phyloP scores from a whole-genome alignment of 1,140 invertebrate species.

The Gonatopus flavifemur region DNA sequence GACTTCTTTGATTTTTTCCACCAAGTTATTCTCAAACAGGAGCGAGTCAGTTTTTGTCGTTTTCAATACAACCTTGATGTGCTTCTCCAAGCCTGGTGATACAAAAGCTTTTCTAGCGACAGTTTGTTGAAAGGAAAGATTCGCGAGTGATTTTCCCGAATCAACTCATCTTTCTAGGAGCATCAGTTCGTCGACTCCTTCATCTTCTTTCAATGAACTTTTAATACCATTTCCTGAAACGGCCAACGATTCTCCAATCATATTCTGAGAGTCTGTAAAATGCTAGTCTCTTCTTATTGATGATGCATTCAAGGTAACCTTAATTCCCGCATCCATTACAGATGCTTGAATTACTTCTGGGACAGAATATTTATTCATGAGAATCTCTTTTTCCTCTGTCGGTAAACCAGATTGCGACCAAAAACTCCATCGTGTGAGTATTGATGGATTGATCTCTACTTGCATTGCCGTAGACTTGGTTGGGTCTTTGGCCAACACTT shows the following conservation, averaged over 20 bases:
- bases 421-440: conserved; percentile 10
- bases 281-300: conserved; percentile 11
- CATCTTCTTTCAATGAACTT: conserved; percentile 7
- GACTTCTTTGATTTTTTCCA: conserved; percentile 21
- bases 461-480: conserved; percentile 8
- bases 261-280: conserved; percentile 4
- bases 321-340: conserved; percentile 8
- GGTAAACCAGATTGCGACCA: conserved; percentile 8
- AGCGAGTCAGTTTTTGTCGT: conserved; percentile 17
- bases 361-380: conserved; percentile 10
- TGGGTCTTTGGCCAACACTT: conserved; percentile 18
- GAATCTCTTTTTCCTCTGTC: conserved; percentile 6
- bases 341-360: conserved; percentile 5
- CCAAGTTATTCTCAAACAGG: conserved; percentile 21
- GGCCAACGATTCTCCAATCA: conserved; percentile 2
- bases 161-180: conserved; percentile 20
- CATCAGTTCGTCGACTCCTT: conserved; percentile 14
- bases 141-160: conserved; percentile 11
- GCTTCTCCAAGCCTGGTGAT: conserved; percentile 15
- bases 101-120: conserved; percentile 20
- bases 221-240: conserved; percentile 2
- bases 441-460: conserved; percentile 10
- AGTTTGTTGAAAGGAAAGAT: conserved; percentile 8
- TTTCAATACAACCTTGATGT: conserved; percentile 12
- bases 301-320: neutral